These are phyloP conservation scores for Champsocephalus esox DNA, from an alignment of 2,797 vertebrate species.

Conservation along the genomic window DNA sequence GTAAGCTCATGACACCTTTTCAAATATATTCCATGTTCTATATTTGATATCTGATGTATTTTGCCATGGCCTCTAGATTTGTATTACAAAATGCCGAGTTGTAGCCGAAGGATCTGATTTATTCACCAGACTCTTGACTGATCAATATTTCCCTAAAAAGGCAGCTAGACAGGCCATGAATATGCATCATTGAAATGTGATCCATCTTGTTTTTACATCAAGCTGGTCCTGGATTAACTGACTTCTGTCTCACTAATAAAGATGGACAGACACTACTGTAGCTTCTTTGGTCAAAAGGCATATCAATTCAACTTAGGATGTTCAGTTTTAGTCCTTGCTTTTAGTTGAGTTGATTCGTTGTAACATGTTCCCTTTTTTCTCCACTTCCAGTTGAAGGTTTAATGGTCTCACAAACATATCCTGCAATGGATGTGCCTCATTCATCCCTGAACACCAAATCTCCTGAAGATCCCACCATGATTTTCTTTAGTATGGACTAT, in stretches of 20 bases:
- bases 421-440: slow-evolving; percentile 31
- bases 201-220: slow-evolving; percentile 3
- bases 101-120: slow-evolving; percentile 30
- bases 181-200: background rate
- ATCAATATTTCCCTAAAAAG: slow-evolving; percentile 27
- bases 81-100: slow-evolving; percentile 16
- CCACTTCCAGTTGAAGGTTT: slow-evolving; percentile 56
- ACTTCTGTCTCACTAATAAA: background rate
- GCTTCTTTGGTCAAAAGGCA: background rate
- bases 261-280: background rate
- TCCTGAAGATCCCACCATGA: slow-evolving; percentile 68
- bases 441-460: slow-evolving; percentile 53
- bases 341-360: background rate
- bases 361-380: background rate
- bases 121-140: slow-evolving; percentile 1
- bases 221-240: background rate
- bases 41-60: slow-evolving; percentile 11
- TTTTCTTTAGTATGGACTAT: slow-evolving; percentile 81
- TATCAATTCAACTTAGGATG: background rate
- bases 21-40: background rate
- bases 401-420: slow-evolving; percentile 45
- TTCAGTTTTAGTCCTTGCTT: background rate
- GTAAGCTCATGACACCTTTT: background rate
- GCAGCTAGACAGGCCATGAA: slow-evolving; percentile 16
- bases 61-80: slow-evolving; percentile 5